phyloP scores from a whole-genome alignment of 2,888 invertebrate species.

The Hetaerina titia region DNA sequence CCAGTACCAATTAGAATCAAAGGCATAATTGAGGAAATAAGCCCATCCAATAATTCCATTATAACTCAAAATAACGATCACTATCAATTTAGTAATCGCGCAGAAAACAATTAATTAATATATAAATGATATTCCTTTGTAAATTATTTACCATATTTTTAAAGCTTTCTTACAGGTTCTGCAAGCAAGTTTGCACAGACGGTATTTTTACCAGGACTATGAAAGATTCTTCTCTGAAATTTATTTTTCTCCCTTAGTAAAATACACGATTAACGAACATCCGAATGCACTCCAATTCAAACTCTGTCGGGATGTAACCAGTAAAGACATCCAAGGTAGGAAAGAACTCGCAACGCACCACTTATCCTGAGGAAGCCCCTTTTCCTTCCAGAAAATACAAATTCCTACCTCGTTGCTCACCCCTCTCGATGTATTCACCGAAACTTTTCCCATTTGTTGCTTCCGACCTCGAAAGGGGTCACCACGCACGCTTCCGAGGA shows the following conservation, averaged over 20 bases:
- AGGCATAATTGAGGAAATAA: too few relatives aligned
- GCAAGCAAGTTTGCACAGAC: too few relatives aligned
- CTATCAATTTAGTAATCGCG: too few relatives aligned
- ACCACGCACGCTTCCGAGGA: background rate
- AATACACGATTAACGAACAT: background rate
- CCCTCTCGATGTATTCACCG: background rate
- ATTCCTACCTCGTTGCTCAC: background rate
- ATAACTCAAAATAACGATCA: too few relatives aligned
- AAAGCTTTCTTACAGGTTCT: too few relatives aligned
- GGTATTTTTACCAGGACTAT: background rate
- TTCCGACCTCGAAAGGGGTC: background rate
- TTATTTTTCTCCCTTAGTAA: background rate
- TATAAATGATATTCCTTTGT: too few relatives aligned
- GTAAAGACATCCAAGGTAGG: background rate
- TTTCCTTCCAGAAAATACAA: background rate
- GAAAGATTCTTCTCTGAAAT: background rate
- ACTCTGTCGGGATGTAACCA: background rate
- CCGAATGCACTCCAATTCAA: background rate
- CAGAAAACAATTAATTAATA: too few relatives aligned
- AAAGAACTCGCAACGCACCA: background rate
- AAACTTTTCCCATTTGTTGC: slow-evolving; percentile 32
- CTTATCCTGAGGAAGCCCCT: background rate
- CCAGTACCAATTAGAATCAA: too few relatives aligned
- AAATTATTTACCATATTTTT: too few relatives aligned
- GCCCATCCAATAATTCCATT: too few relatives aligned